Base-by-base conservation (phyloP, 2,888 invertebrate genomes). In the Zygogramma bicolorata region DNA sequence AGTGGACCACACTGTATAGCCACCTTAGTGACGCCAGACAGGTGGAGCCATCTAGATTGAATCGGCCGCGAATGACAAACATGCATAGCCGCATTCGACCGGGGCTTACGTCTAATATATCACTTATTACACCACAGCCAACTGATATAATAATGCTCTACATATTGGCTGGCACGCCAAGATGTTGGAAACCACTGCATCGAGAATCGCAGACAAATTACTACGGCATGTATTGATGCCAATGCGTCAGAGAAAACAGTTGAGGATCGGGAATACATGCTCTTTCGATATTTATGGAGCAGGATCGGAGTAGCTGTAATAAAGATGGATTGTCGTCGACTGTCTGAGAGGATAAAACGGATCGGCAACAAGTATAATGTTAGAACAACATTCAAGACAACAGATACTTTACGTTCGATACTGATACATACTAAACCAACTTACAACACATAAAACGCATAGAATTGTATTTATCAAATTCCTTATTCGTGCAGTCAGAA, bases 121-220 rank as follows among this genome's bases (percentile, higher is more conserved):
- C 75, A 77, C 66, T 72, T 69, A 73, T 73, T 75, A 75, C 75
- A 66, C 68, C 59, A 67, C 70, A n/a, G 10, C 60, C 57, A 66
- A 65, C 70, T 72, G 75, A 76, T 76, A 67, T 74, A 53, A 53
- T 77, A 75, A 70, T 75, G 76, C 76, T 71, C 70, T 76, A 78
- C 72, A 76, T 77, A 77, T 77, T 75, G 77, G 75, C 75, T 46
- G 71, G 66, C 71, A 70, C 66, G 76, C 78, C 76, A 71, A 75
- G 70, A 77, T 69, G 73, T 74, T 74, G 65, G 65, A 66, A 68
- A 40, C 69, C 67, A 63, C 70, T 69, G 65, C 71, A 57, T 42
- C 66, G 62, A 46, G 42, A 49, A 66, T 59, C 69, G 66, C 69
- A 38, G 71, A 65, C 71, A 67, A 71, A 71, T 71, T 71, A n/a